Evolutionary conservation across 2,113 vertebrate genomes (phyloP), one percentile per base, ranked within the genome.

Genomic region (Emydocephalus ijimae): DNA sequence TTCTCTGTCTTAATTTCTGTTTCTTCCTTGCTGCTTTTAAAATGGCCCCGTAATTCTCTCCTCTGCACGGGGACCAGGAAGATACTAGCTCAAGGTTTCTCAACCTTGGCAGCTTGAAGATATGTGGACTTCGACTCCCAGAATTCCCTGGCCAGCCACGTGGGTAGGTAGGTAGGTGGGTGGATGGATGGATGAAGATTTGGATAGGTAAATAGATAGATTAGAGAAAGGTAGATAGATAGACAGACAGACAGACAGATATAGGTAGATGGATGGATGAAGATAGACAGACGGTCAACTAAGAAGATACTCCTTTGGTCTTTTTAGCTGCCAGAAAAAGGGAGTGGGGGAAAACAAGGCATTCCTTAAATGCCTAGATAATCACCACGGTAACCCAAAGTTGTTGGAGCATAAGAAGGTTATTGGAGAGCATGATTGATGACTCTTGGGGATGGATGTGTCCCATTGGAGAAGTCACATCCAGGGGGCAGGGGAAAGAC

Each of bases 21-120:
- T 48, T 45, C 85, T 48, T 85, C 69, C 92, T 85, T 39, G 1
- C 59, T 64, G 3, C 92, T 89, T 59, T 90, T 93, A 93, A 92
- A 86, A 92, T 91, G 94, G 95, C 93, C 89, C 93, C 21, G 1
- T 88, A 59, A 95, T 96, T 64, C 94, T 93, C 91, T 92, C 94
- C 86, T 8, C 6, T 69, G 69, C 23, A 1, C 50, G 88, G 43
- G 0, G 92, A 91, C 86, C 4, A 54, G 5, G 29, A 89, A 81
- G 91, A 56, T 55, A 0, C 0, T 56, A 81, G 50, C 2, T 93
- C 93, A 29, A 64, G 59, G 26, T 64, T 29, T 64, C 26, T 64
- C 59, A 64, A 29, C 9, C 23, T 8, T 64, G 59, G 59, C 59
- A 64, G 26, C 26, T 64, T 64, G 26, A 64, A 64, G 10, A 29